Conservation (phyloP, 2,113 vertebrate species). For the Fregetta grallaria region DNA sequence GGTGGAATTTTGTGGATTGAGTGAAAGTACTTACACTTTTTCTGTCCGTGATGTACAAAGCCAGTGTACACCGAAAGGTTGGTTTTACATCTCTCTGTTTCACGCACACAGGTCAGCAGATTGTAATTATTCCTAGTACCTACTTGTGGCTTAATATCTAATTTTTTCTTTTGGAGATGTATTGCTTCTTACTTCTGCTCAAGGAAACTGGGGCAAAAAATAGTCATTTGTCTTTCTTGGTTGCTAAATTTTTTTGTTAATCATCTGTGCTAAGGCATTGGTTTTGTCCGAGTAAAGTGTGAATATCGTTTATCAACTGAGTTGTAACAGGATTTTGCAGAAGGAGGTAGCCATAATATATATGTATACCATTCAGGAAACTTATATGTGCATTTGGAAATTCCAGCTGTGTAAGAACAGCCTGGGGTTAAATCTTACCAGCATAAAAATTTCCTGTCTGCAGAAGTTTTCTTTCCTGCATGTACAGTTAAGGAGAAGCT, state of each 20-base stretch:
- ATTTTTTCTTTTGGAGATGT: neutral
- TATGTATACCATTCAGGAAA: neutral
- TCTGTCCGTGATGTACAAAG: accelerated
- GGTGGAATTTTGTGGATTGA: neutral
- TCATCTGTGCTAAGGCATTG: neutral
- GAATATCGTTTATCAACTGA: neutral
- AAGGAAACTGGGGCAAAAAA: neutral
- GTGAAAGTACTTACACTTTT: neutral
- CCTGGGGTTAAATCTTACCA: neutral
- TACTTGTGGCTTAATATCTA: neutral
- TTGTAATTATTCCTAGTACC: neutral
- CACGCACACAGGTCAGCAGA: neutral
- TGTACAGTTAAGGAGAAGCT: neutral
- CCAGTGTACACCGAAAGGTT: neutral
- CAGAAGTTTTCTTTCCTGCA: neutral
- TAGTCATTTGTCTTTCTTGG: neutral
- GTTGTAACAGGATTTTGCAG: neutral
- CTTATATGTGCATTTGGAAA: accelerated
- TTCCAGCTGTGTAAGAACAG: neutral
- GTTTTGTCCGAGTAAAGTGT: neutral
- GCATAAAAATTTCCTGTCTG: neutral
- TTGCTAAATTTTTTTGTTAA: neutral
- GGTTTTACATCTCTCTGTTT: neutral
- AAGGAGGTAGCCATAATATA: neutral
- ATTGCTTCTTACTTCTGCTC: neutral